Percentiles rank a stretch among this genome's conserved stretches.
These are phyloP conservation scores for Coreoperca whiteheadi DNA, from an alignment of 2,113 vertebrate species.

Conservation along the genomic window DNA sequence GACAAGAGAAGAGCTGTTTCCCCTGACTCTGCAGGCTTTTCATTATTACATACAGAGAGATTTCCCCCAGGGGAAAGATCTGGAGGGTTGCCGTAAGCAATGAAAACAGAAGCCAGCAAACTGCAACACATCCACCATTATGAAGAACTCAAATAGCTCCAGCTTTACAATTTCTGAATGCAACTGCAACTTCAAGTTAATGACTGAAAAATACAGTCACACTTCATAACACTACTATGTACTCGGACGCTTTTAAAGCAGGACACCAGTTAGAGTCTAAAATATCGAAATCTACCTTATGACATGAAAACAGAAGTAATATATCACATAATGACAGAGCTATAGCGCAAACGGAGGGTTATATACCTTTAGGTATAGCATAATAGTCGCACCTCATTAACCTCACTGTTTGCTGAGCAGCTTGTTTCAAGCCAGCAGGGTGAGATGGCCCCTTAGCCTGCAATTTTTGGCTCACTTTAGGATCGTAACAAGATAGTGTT, in stretches of 20 bases:
- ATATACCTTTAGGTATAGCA: background rate
- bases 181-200: conserved; percentile 21
- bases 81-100: conserved; percentile 65
- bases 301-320: background rate
- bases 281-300: background rate
- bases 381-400: conserved; percentile 26
- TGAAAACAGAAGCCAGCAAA: conserved; percentile 56
- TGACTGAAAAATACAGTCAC: conserved; percentile 3
- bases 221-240: background rate
- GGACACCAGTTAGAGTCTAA: conserved; percentile 5
- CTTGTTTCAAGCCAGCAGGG: conserved; percentile 10
- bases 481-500: background rate
- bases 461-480: background rate
- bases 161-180: background rate
- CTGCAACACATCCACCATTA: conserved; percentile 50
- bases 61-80: conserved; percentile 60
- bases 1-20: conserved; percentile 47
- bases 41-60: conserved; percentile 65
- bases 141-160: conserved; percentile 31
- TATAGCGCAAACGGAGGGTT: background rate
- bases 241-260: conserved; percentile 11
- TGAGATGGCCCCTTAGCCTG: background rate
- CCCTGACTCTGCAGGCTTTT: conserved; percentile 74
- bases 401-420: conserved; percentile 20
- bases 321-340: background rate